Evolutionary conservation across 1,140 invertebrate species (phyloP), one percentile per base, ranked within the genome.

Genomic region (Halotydeus destructor): DNA sequence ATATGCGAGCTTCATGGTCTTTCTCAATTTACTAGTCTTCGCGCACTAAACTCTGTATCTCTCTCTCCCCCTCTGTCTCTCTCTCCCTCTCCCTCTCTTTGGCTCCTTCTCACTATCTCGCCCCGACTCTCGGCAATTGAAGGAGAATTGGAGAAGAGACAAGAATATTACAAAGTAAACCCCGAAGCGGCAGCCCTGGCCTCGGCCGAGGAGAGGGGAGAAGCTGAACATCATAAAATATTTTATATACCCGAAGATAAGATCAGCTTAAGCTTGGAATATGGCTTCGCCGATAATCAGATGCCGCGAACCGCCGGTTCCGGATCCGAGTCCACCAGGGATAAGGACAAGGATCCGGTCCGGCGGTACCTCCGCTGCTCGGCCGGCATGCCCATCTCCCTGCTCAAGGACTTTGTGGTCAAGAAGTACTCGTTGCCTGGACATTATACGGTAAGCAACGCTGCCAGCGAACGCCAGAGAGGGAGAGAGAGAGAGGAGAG

Each of bases 341-440:
- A 8, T 30, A 9, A 8, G 8, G 14, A 30, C 8, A 30, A 30
- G 8, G 14, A 30, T 30, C 27, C 43, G 1, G 12, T 14, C n/a
- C 21, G 24, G 49, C 60, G 78, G 46, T 88, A 76, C 57, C 64
- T 89, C 1, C 74, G 79, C 47, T 89, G 83, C 59, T 82, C 82
- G 0, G 82, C 83, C 11, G 74, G 78, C 50, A 75, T 85, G 19
- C 76, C 79, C 18, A 73, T 93, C 18, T 72, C 69, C 16, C 76
- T 82, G 49, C 58, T 93, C 3, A 88, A 88, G 60, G 86, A 86
- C 58, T 83, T 89, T 53, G 66, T 89, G 12, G 69, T 71, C 38
- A 69, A 76, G 50, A 91, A 91, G 57, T 89, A 78, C 59, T 74
- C 52, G 32, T 48, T 67, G 27, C 27, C 27, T n/a, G n/a, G n/a